These are phyloP conservation scores for Heliornis fulica DNA, from an alignment of 2,113 vertebrate species.

Conservation along the genomic window DNA sequence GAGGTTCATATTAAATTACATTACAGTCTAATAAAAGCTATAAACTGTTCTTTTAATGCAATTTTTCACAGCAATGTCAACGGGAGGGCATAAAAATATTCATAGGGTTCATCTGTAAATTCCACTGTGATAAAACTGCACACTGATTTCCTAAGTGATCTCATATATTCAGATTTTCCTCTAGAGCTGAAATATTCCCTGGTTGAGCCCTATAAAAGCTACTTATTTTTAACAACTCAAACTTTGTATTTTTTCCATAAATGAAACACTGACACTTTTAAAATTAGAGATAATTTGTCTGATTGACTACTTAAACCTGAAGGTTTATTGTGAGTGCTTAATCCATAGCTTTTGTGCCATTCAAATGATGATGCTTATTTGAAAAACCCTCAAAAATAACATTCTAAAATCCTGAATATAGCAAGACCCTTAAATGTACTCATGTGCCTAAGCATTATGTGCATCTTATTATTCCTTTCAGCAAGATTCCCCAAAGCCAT, in stretches of 20 bases:
- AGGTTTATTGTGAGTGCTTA: not conserved
- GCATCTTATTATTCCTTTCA: not conserved
- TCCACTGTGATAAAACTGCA: not conserved
- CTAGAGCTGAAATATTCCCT: not conserved
- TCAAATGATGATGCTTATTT: not conserved
- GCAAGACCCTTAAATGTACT: not conserved
- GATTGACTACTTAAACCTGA: not conserved
- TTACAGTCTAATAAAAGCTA: conserved; percentile 8
- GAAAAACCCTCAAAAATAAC: not conserved
- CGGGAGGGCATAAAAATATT: conserved; percentile 16
- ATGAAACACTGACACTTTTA: not conserved
- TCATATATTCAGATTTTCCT: not conserved
- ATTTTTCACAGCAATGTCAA: conserved; percentile 1
- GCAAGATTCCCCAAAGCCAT: not conserved
- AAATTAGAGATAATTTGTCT: not conserved
- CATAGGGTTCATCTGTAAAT: not conserved
- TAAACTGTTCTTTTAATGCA: not conserved
- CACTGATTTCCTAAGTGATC: not conserved
- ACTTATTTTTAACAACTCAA: not conserved
- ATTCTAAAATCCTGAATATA: not conserved
- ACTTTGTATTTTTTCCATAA: not conserved
- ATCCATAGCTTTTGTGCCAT: not conserved
- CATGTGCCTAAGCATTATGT: not conserved
- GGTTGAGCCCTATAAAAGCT: not conserved
- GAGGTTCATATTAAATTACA: not conserved